phyloP scores from a whole-genome alignment of 2,797 vertebrate genomes.

The Dallia pectoralis region DNA sequence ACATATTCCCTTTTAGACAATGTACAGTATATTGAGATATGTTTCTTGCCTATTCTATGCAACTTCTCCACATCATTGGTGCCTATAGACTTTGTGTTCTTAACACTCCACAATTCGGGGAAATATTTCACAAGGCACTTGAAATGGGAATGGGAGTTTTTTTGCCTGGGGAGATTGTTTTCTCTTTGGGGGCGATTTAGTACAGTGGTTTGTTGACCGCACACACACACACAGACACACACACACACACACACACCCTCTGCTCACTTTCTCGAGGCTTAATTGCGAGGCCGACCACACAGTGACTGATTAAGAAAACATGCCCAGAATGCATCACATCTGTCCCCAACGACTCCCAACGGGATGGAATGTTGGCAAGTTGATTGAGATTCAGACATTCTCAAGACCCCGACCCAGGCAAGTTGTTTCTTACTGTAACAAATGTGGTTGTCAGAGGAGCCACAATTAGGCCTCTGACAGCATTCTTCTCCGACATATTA shows the following conservation, averaged over 20 bases:
- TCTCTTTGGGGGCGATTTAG: slow-evolving; percentile 42
- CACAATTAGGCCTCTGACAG: slow-evolving; percentile 44
- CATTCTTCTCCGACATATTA: slow-evolving; percentile 21
- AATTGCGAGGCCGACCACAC: slow-evolving; percentile 38
- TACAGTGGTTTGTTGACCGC: slow-evolving; percentile 19
- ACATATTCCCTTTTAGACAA: too few species aligned
- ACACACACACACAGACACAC: too few species aligned
- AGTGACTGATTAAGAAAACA: slow-evolving; percentile 54
- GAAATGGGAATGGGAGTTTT: slow-evolving; percentile 38
- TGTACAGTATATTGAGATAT: neutral
- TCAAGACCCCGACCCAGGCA: slow-evolving; percentile 24
- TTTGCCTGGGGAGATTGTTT: slow-evolving; percentile 42
- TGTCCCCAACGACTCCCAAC: slow-evolving; percentile 44
- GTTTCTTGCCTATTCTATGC: neutral
- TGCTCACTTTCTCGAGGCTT: slow-evolving; percentile 55
- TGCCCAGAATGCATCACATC: slow-evolving; percentile 53
- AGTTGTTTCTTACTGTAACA: slow-evolving; percentile 37
- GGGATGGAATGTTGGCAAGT: neutral
- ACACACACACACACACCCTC: slow-evolving; percentile 67
- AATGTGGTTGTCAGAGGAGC: slow-evolving; percentile 48
- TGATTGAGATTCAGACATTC: slow-evolving; percentile 31
- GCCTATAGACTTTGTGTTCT: slow-evolving; percentile 26
- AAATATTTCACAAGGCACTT: slow-evolving; percentile 45
- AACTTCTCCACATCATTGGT: slow-evolving; percentile 28
- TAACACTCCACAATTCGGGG: slow-evolving; percentile 33